These are phyloP conservation scores for Andrena bucephala DNA, from an alignment of 2,888 invertebrate genomes.

Conservation along the genomic window DNA sequence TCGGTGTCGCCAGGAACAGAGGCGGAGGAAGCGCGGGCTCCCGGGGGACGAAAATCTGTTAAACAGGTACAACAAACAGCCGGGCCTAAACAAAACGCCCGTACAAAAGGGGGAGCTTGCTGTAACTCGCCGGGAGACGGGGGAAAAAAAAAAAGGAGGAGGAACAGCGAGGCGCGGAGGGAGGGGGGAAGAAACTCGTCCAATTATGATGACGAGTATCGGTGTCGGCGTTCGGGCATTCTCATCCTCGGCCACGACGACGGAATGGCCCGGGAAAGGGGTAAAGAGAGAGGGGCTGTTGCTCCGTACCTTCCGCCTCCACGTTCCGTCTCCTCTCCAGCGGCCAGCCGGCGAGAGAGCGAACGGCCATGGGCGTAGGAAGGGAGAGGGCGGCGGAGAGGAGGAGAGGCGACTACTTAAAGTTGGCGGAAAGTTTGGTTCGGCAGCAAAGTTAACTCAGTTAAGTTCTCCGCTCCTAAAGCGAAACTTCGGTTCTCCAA, in stretches of 20 bases:
- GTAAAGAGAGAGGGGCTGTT: constrained; percentile 56
- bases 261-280: constrained; percentile 55
- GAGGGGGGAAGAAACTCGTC: constrained; percentile 65
- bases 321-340: constrained; percentile 50
- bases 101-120: constrained; percentile 18
- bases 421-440: constrained; percentile 84
- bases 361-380: constrained; percentile 62
- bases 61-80: constrained; percentile 10
- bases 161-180: constrained; percentile 8
- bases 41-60: constrained; percentile 16
- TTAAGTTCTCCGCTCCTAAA: constrained; percentile 83
- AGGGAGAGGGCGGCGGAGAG: constrained; percentile 34
- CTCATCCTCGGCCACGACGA: constrained; percentile 63
- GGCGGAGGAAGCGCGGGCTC: too few species aligned
- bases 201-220: constrained; percentile 73
- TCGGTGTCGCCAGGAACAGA: too few species aligned
- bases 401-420: constrained; percentile 83
- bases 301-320: constrained; percentile 67
- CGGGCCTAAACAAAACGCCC: constrained; percentile 38
- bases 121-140: constrained; percentile 23
- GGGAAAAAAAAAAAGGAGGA: neutral
- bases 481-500: constrained; percentile 82
- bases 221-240: constrained; percentile 70
- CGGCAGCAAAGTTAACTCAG: constrained; percentile 85
- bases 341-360: constrained; percentile 63